phyloP scores from a whole-genome alignment of 2,888 invertebrate genomes.

The Rotaria socialis region DNA sequence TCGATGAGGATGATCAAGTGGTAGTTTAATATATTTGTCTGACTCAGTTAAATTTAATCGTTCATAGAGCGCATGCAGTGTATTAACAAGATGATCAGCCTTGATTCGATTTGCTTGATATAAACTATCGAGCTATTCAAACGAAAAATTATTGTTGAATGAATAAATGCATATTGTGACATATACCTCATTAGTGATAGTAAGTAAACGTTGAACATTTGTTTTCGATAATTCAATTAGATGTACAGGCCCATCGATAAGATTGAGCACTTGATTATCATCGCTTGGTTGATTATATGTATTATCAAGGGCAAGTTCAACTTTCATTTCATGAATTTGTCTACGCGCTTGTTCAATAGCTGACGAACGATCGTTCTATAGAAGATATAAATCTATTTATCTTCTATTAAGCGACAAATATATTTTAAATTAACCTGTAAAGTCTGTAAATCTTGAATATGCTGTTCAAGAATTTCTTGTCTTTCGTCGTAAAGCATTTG shows the following conservation, averaged over 20 bases:
- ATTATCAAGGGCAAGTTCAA: conserved; percentile 15
- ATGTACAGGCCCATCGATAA: conserved; percentile 28
- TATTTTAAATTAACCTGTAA: neutral
- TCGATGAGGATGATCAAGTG: conserved; percentile 21
- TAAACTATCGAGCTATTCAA: neutral
- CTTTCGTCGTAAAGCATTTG: neutral
- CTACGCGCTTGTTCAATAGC: conserved; percentile 7
- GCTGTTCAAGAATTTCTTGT: conserved; percentile 24
- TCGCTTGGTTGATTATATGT: neutral
- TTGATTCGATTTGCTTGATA: conserved; percentile 15
- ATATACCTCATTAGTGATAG: neutral
- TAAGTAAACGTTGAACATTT: neutral
- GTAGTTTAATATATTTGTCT: neutral
- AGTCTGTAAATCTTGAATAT: conserved; percentile 21
- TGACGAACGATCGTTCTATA: neutral
- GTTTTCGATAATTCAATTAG: conserved; percentile 23
- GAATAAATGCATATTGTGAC: neutral
- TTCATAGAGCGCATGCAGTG: conserved; percentile 7
- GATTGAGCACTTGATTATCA: neutral
- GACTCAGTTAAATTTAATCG: conserved; percentile 21
- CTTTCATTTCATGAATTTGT: conserved; percentile 33
- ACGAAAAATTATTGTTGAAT: neutral
- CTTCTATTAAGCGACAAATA: neutral
- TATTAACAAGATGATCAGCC: conserved; percentile 23
- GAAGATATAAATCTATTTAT: no score